phyloP scores from a whole-genome alignment of 2,888 invertebrate species.

The Laspeyria flexula region DNA sequence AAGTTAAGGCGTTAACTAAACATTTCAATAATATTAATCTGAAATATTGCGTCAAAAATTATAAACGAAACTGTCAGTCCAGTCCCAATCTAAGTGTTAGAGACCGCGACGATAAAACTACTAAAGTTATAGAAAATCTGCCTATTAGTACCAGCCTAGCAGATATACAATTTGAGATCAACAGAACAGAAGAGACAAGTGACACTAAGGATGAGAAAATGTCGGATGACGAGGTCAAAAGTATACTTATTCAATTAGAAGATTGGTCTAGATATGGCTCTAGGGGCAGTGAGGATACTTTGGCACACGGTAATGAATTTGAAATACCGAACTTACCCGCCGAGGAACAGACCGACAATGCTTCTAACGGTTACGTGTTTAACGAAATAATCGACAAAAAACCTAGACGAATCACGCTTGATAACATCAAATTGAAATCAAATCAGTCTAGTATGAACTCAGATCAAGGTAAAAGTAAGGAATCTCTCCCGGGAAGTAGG shows the following conservation, averaged over 20 bases:
- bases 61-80: constrained; percentile 78
- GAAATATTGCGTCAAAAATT: constrained; percentile 72
- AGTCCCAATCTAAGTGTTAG: constrained; percentile 78
- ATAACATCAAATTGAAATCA: constrained; percentile 71
- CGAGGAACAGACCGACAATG: constrained; percentile 67
- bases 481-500: constrained; percentile 53
- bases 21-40: constrained; percentile 87
- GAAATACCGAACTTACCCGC: constrained; percentile 77
- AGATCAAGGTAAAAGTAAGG: constrained; percentile 54
- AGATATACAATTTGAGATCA: constrained; percentile 74
- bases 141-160: constrained; percentile 75
- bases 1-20: constrained; percentile 89
- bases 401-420: constrained; percentile 78
- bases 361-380: constrained; percentile 66
- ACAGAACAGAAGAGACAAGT: constrained; percentile 65
- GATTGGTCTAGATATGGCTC: constrained; percentile 83
- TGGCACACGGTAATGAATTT: constrained; percentile 80
- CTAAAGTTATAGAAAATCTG: constrained; percentile 55
- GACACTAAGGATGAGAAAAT: constrained; percentile 65
- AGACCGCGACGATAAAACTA: constrained; percentile 53
- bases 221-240: constrained; percentile 79
- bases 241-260: constrained; percentile 77
- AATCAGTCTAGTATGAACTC: constrained; percentile 64
- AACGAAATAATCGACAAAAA: constrained; percentile 82
- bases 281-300: constrained; percentile 77